Evolutionary conservation across 2,888 invertebrate genomes (phyloP).

Genomic region (Synanthedon vespiformis): DNA sequence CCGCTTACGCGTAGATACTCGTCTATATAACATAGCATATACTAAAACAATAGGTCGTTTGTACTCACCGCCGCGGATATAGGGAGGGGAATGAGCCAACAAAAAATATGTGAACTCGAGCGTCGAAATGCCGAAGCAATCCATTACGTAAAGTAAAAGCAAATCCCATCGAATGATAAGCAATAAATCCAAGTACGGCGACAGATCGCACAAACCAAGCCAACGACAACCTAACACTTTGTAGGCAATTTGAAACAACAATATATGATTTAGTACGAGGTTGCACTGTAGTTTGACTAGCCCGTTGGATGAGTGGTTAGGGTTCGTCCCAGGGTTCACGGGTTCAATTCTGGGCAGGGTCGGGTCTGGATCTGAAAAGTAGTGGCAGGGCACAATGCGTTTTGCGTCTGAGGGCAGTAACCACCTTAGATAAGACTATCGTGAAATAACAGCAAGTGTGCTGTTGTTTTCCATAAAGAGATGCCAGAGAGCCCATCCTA

Average conservation of each 20-base stretch:
- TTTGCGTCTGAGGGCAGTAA: too few species aligned
- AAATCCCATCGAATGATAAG: slow-evolving; percentile 32
- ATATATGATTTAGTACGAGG: background rate
- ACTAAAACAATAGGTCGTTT: slow-evolving; percentile 2
- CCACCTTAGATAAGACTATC: too few species aligned
- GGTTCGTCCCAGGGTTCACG: too few species aligned
- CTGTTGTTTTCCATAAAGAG: too few species aligned
- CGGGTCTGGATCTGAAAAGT: too few species aligned
- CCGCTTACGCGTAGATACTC: background rate
- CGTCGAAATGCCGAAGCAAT: slow-evolving; percentile 25
- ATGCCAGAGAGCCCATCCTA: too few species aligned
- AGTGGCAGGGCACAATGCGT: too few species aligned
- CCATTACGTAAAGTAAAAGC: slow-evolving; percentile 16
- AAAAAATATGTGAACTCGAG: slow-evolving; percentile 11
- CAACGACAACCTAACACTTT: slow-evolving; percentile 27
- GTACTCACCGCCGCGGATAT: slow-evolving; percentile 18
- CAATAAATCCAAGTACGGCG: slow-evolving; percentile 34
- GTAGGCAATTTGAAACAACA: slow-evolving; percentile 22
- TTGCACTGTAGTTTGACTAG: too few species aligned
- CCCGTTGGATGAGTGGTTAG: too few species aligned
- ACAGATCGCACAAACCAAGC: slow-evolving; percentile 29
- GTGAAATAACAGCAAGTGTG: too few species aligned
- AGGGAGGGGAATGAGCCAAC: slow-evolving; percentile 15
- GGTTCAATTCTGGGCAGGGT: too few species aligned
- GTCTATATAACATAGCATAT: too few species aligned